These are phyloP conservation scores for Hartigia nigra DNA, from an alignment of 2,888 invertebrate species.

Conservation along the genomic window DNA sequence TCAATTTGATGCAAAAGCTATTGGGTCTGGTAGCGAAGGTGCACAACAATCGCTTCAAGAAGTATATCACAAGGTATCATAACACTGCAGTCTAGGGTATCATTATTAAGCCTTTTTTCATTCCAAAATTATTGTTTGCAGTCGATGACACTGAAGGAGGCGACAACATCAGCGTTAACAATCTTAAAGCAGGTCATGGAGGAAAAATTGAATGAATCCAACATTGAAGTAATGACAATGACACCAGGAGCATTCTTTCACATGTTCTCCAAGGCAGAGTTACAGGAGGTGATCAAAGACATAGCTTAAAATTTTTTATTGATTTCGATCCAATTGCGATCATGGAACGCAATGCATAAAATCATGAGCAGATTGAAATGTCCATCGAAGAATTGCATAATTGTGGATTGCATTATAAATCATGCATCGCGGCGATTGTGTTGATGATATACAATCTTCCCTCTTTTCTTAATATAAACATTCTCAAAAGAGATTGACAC, in stretches of 20 bases:
- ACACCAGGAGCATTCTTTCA: slow-evolving; percentile 86
- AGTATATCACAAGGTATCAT: slow-evolving; percentile 70
- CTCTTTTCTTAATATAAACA: background rate
- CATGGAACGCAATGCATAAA: slow-evolving; percentile 9
- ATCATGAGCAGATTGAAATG: slow-evolving; percentile 9
- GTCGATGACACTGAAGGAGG: slow-evolving; percentile 94
- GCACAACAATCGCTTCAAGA: slow-evolving; percentile 94
- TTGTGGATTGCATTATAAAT: slow-evolving; percentile 26
- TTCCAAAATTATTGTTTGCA: slow-evolving; percentile 62
- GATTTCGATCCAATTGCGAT: slow-evolving; percentile 16
- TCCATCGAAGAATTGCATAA: slow-evolving; percentile 16
- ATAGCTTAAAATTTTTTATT: slow-evolving; percentile 70
- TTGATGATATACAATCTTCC: slow-evolving; percentile 3
- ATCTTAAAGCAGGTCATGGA: slow-evolving; percentile 99
- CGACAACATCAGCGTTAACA: slow-evolving; percentile 88
- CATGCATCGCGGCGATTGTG: slow-evolving; percentile 21
- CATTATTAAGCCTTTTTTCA: background rate
- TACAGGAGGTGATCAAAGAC: slow-evolving; percentile 88
- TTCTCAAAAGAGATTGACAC: slow-evolving; percentile 3
- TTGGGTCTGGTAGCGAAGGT: slow-evolving; percentile 99
- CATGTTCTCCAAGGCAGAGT: slow-evolving; percentile 90
- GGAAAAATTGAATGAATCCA: slow-evolving; percentile 95
- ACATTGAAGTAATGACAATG: slow-evolving; percentile 97
- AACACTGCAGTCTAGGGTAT: background rate
- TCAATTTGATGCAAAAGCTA: slow-evolving; percentile 98